Evolutionary conservation across 37 sponge, comb jelly and placozoan genomes (phyloP).

Genomic region (Spongia lamella): DNA sequence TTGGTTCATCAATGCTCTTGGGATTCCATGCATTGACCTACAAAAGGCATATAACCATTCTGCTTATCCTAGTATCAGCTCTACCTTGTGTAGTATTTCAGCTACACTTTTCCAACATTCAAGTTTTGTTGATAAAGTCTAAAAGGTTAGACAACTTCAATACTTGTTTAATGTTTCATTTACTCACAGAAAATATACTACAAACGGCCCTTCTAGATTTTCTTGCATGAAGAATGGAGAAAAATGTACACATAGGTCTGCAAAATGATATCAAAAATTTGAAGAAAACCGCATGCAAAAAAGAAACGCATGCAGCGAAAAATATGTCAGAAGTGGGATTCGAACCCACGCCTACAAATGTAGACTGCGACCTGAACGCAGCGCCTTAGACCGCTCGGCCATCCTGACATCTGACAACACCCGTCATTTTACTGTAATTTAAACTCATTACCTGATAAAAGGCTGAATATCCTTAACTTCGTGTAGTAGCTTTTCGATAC

Average conservation of each 20-base stretch:
- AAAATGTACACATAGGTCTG: slow-evolving; percentile 52
- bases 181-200: slow-evolving; percentile 55
- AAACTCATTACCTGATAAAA: slow-evolving; percentile 1
- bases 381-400: slow-evolving; percentile 98
- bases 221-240: slow-evolving; percentile 26
- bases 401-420: slow-evolving; percentile 62
- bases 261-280: slow-evolving; percentile 6
- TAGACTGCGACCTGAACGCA: slow-evolving; percentile 97
- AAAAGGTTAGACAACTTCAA: not conserved
- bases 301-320: slow-evolving; percentile 21
- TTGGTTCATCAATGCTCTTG: slow-evolving; percentile 71
- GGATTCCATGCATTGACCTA: slow-evolving; percentile 84
- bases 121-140: slow-evolving; percentile 48
- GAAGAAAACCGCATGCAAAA: not conserved
- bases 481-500: too few species aligned
- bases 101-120: slow-evolving; percentile 9
- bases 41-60: not conserved
- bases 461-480: not conserved
- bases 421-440: not conserved
- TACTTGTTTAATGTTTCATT: not conserved
- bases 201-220: slow-evolving; percentile 51
- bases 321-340: slow-evolving; percentile 93
- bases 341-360: slow-evolving; percentile 96
- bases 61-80: not conserved
- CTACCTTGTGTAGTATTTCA: slow-evolving; percentile 38